Percentiles rank a stretch among this genome's conserved stretches.
Conservation (phyloP, 2,888 invertebrate genomes). For the Acanthoscelides obtectus region DNA sequence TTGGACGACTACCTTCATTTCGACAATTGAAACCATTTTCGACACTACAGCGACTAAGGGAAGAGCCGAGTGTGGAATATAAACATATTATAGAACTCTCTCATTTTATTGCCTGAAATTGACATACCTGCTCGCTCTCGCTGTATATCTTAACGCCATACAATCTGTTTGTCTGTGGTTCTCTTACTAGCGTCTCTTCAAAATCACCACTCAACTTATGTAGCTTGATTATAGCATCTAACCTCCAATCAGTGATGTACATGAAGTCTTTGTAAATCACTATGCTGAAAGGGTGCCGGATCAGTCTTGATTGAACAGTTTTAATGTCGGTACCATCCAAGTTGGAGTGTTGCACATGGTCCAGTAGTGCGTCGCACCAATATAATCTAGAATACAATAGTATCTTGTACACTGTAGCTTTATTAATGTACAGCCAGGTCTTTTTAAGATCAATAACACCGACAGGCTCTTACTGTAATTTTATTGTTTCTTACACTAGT, state of each 20-base stretch:
- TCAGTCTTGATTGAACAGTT: constrained; percentile 81
- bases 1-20: no score
- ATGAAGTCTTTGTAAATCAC: constrained; percentile 87
- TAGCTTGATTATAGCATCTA: constrained; percentile 88
- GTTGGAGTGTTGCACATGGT: constrained; percentile 92
- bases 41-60: no score
- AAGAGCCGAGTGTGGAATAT: no score
- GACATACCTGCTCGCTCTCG: constrained; percentile 59
- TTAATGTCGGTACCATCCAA: constrained; percentile 87
- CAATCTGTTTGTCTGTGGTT: constrained; percentile 84
- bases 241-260: constrained; percentile 96
- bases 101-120: neutral
- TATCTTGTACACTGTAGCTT: no score
- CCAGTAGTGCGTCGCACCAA: constrained; percentile 95
- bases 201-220: constrained; percentile 85
- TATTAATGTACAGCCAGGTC: no score
- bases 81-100: no score
- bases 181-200: constrained; percentile 80
- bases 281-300: constrained; percentile 87
- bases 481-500: no score
- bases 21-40: no score
- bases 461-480: no score
- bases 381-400: constrained; percentile 57
- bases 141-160: constrained; percentile 89
- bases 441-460: no score